Conservation (phyloP, 2,888 invertebrate genomes). For the Arctia plantaginis region DNA sequence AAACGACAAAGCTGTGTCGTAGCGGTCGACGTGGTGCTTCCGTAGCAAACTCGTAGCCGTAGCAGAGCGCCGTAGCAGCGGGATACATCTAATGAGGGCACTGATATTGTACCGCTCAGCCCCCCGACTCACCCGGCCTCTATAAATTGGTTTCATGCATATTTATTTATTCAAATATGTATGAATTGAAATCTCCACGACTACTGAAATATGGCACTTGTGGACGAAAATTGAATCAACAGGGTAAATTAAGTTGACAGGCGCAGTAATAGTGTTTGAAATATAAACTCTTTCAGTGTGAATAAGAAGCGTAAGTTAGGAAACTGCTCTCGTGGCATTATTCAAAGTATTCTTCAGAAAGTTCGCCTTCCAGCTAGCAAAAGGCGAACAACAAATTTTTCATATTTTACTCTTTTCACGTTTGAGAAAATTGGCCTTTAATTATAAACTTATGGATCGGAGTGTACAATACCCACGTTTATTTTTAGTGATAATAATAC, state of each 20-base stretch:
- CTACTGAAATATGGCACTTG: slow-evolving; percentile 81
- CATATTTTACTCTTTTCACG: slow-evolving; percentile 65
- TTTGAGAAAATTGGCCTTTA: slow-evolving; percentile 69
- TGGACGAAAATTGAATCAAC: slow-evolving; percentile 81
- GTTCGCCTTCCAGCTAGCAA: slow-evolving; percentile 51
- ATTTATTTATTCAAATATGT: slow-evolving; percentile 87
- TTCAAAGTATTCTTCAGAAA: slow-evolving; percentile 64
- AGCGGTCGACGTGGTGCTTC: slow-evolving; percentile 66
- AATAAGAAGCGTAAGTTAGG: slow-evolving; percentile 52
- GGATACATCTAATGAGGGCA: slow-evolving; percentile 79
- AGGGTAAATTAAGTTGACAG: slow-evolving; percentile 76
- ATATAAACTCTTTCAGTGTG: slow-evolving; percentile 56
- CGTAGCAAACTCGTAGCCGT: slow-evolving; percentile 71
- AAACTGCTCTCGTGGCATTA: slow-evolving; percentile 56
- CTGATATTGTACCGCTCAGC: slow-evolving; percentile 76
- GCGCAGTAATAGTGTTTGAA: slow-evolving; percentile 52
- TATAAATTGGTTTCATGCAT: slow-evolving; percentile 87
- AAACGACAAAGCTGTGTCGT: slow-evolving; percentile 57
- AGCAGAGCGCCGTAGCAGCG: slow-evolving; percentile 64
- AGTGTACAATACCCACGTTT: slow-evolving; percentile 56
- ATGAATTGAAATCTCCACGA: slow-evolving; percentile 85
- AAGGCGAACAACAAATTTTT: slow-evolving; percentile 61
- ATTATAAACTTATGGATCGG: slow-evolving; percentile 69
- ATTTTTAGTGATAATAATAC: slow-evolving; percentile 51
- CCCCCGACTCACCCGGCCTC: slow-evolving; percentile 71